A percentile compares a stretch with the other conserved stretches of the same genome.
phyloP scores from a whole-genome alignment of 2,797 vertebrate genomes.

The Mormyrops attenuatus region DNA sequence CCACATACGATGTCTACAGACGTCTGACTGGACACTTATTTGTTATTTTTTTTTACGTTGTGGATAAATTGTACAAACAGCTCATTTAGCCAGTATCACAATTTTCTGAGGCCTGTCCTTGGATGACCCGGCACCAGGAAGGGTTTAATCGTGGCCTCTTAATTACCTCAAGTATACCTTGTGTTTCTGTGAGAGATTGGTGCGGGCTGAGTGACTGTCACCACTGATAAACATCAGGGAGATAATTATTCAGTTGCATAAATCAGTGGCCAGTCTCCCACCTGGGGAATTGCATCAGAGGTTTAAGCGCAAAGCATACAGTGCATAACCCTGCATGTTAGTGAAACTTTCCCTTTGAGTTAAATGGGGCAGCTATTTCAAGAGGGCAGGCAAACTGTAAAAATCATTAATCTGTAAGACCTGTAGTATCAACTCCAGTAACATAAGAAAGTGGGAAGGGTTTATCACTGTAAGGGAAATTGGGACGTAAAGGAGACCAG shows the following conservation, averaged over 20 bases:
- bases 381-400: neutral
- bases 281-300: neutral
- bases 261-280: neutral
- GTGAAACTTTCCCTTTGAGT: neutral
- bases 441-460: neutral
- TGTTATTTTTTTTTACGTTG: neutral
- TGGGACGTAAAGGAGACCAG: neutral
- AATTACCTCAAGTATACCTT: neutral
- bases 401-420: slow-evolving; percentile 6
- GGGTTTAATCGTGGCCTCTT: neutral
- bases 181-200: neutral
- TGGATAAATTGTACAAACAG: neutral
- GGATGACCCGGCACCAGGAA: neutral
- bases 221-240: neutral
- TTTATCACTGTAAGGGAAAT: neutral
- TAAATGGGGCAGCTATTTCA: neutral
- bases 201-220: neutral
- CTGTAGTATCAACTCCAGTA: neutral
- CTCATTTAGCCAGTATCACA: neutral
- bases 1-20: neutral
- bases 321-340: neutral
- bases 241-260: neutral
- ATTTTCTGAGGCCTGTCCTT: neutral
- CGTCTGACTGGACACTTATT: neutral
- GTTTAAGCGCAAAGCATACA: neutral